A percentile compares a stretch with the other conserved stretches of the same genome.
These are phyloP conservation scores for Xiphophorus hellerii DNA, from an alignment of 2,113 vertebrate species.

Conservation along the genomic window DNA sequence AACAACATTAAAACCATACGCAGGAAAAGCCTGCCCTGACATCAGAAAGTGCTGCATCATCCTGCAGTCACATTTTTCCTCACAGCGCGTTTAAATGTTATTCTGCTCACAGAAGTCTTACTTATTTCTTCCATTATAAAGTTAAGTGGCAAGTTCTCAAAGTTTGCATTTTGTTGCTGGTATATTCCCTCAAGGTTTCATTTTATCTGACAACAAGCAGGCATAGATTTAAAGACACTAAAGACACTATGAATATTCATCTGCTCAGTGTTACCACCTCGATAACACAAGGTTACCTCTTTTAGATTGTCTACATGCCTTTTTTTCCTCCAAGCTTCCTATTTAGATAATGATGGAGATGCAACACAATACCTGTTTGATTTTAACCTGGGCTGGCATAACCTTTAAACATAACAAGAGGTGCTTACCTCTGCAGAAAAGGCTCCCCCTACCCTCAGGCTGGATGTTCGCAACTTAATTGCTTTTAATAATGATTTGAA, in stretches of 20 bases:
- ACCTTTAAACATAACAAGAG: conserved; percentile 58
- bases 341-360: conserved; percentile 48
- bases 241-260: conserved; percentile 73
- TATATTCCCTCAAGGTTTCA: conserved; percentile 28
- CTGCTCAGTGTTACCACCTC: conserved; percentile 40
- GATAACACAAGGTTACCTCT: conserved; percentile 61
- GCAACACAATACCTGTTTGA: conserved; percentile 44
- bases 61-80: background rate
- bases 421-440: conserved; percentile 38
- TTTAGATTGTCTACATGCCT: conserved; percentile 63
- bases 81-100: background rate
- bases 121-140: background rate
- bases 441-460: background rate
- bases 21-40: conserved; percentile 26
- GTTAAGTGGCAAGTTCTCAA: background rate
- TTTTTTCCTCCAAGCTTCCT: conserved; percentile 11
- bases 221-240: conserved; percentile 19
- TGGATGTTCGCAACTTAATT: conserved; percentile 42
- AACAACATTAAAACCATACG: conserved; percentile 54
- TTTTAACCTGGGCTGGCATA: conserved; percentile 59
- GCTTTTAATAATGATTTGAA: conserved; percentile 54
- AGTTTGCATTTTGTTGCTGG: conserved; percentile 11
- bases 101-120: background rate
- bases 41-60: conserved; percentile 41
- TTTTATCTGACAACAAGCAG: conserved; percentile 44